Base-by-base conservation (phyloP, 2,888 invertebrate species). In the Hirtodrosophila duncani region DNA sequence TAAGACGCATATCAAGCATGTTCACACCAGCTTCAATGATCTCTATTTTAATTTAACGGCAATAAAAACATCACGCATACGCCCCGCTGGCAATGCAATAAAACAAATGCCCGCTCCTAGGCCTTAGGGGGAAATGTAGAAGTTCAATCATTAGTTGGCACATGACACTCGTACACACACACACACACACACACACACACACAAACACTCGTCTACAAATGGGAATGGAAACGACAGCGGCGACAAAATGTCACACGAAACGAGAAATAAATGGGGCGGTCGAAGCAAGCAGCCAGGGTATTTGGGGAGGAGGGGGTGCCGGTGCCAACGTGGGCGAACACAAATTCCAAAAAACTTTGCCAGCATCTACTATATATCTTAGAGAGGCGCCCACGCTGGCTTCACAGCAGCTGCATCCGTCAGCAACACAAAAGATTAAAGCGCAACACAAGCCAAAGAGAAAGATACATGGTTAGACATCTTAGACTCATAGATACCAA, bases 61-160 rank as follows among this genome's bases (percentile, higher is more conserved):
- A 72, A 72, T 72, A 81, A 78, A 81, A 81, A 69, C 79, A 72
- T 72, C 74, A 72, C 78, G 81, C 53, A 72, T 72, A 65, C 81
- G 72, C 60, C 65, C 69, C 59, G 81, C 65, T 39, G 81, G 41
- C 59, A 64, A 60, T n/a, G 43, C 62, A 72, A 80, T 77, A 64
- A 77, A 77, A 67, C 49, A 55, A 70, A 60, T 60, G 46, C 58
- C 53, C 9, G 9, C 43, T 49, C 62, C 48, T 16, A 30, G 42
- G 26, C 44, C n/a, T n/a, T n/a, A 10, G 34, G 33, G 13, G 17
- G 20, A 7, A 8, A 13, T 29, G 31, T n/a, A 52, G 63, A 67
- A 52, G 49, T 65, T 57, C 55, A 62, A 67, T 80, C 62, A 53
- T 60, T 60, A 44, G 52, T 42, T 38, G 34, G 30, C 45, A 44